Base-by-base conservation (phyloP, 2,113 vertebrate species). In the Andinoacara biseriatus region DNA sequence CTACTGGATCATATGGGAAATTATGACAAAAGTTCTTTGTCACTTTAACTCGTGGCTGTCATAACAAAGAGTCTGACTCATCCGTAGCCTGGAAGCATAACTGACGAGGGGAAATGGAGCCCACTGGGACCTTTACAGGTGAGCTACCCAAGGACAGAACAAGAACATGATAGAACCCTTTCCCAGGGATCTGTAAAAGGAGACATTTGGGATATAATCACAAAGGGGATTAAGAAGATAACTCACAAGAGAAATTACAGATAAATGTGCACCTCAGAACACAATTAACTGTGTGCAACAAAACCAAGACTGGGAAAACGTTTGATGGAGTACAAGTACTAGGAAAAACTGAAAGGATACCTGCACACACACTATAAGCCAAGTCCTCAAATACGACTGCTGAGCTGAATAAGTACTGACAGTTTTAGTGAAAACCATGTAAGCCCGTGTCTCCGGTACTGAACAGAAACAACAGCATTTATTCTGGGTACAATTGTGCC, bases 401-500 rank as follows among this genome's bases (percentile, higher is more conserved):
- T 79, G 56, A 76, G 33, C 1, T 65, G 5, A 56, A 65, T 15
- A 31, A 80, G 43, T 65, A 18, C 18, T 35, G 29, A 46, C 0
- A 4, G 59, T 38, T 38, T 58, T 17, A 69, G 10, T n/a, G 38
- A 33, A 57, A 60, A 17, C 15, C 3, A 10, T 15, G 43, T 1
- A 63, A 7, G 58, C 31, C 43, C 11, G 5, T 31, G 17, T 74
- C 10, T 5, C 14, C 9, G 10, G 49, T 22, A 3, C 38, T 76
- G 15, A 60, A 60, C 7, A 60, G 7, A 60, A 15, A 29, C 2
- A 43, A 33, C 54, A 24, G 18, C 6, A 40, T 74, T 60, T 26
- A 80, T 80, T 80, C 17, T 57, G 13, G 31, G 61, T 57, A 3
- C 56, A 80, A 87, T 29, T 29, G 46, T 61, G 65, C 90, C 92